phyloP scores from a whole-genome alignment of 2,113 vertebrate species.

The Mungos mungo region DNA sequence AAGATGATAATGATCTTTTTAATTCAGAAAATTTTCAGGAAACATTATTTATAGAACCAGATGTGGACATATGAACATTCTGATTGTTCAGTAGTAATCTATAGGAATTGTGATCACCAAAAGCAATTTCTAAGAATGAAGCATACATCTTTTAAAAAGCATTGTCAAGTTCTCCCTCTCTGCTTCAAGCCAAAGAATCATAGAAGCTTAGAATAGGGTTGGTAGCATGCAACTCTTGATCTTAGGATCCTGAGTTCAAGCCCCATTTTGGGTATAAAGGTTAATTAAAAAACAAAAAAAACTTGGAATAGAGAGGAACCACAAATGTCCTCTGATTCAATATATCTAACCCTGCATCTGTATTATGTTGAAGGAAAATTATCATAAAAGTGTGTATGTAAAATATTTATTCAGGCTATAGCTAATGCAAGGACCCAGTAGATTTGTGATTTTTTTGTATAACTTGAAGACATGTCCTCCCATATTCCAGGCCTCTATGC shows the following conservation, averaged over 20 bases:
- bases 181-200: not conserved
- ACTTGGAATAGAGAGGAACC: not conserved
- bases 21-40: not conserved
- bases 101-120: not conserved
- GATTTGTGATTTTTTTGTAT: not conserved
- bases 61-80: not conserved
- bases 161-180: not conserved
- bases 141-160: not conserved
- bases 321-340: not conserved
- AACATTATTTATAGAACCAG: not conserved
- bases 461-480: not conserved
- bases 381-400: not conserved
- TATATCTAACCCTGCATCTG: not conserved
- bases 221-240: not conserved
- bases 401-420: not conserved
- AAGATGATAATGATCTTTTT: not conserved
- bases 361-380: not conserved
- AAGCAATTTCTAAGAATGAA: not conserved
- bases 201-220: not conserved
- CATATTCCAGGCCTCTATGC: not conserved
- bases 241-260: not conserved
- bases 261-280: not conserved
- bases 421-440: not conserved
- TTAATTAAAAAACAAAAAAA: not conserved
- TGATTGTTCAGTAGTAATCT: not conserved